Percentiles rank a stretch among this genome's conserved stretches.
These are phyloP conservation scores for Stichopus horrens DNA, from an alignment of 53 echinoderm and acorn worm species.

Conservation along the genomic window DNA sequence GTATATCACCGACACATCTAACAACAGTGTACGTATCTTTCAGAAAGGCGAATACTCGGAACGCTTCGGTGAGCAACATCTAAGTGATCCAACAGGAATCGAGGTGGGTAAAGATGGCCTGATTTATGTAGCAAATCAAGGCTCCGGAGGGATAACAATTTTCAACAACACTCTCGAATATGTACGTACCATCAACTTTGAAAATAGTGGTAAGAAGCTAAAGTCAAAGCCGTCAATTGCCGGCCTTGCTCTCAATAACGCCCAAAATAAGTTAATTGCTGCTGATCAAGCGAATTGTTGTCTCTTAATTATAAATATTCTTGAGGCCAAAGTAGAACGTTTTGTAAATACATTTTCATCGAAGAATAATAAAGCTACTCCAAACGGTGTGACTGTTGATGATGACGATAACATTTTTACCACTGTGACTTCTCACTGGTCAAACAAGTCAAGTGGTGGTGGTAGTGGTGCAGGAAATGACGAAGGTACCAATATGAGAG, in stretches of 20 bases:
- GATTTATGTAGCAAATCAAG: background rate
- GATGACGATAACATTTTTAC: background rate
- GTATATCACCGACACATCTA: conserved; percentile 17
- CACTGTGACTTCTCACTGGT: background rate
- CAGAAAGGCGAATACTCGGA: background rate
- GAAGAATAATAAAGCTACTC: background rate
- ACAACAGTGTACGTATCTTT: background rate
- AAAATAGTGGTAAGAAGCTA: background rate
- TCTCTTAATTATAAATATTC: background rate
- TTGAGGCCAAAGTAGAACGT: background rate
- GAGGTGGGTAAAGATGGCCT: background rate
- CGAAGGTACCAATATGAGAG: background rate
- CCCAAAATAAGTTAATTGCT: background rate
- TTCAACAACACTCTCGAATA: background rate
- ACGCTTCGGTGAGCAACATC: background rate
- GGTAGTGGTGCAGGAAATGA: background rate
- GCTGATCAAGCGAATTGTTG: background rate
- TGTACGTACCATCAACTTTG: background rate
- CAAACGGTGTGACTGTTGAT: conserved; percentile 14
- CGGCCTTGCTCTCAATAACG: conserved; percentile 1
- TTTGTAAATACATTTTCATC: background rate
- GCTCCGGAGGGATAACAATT: background rate
- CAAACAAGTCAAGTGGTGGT: background rate
- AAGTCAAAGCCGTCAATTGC: background rate
- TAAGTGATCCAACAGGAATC: conserved; percentile 18